Base-by-base conservation (phyloP, 1,140 invertebrate genomes). In the Lordiphosa stackelbergi region DNA sequence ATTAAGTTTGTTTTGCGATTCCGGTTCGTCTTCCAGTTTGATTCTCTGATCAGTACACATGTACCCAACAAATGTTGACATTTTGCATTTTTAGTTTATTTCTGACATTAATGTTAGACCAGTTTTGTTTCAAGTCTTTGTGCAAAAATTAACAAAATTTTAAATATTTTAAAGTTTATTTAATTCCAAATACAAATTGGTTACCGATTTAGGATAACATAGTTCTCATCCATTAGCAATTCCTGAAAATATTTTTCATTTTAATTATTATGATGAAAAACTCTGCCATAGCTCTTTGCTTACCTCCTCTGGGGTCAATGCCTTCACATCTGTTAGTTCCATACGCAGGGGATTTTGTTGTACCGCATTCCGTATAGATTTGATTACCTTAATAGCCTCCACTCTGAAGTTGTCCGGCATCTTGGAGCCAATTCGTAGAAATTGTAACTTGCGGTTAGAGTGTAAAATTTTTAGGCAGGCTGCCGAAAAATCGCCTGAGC, bases 321-420 rank as follows among this genome's bases (percentile, higher is more conserved):
- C 43, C 40, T 55, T 13, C 31, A 64, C 11, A 24, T 55, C 53
- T 7, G 37, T 22, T 24, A 45, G 22, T 22, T 42, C 16, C 1
- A 65, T 5, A 3, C 40, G 34, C 6, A 65, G 51, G 0, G 62
- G 59, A 3, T 16, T 65, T 22, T 65, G 59, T 11, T 16, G 11
- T 8, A 34, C 47, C 1, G 59, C 42, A 64, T 65, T 52, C n/a
- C 62, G 13, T n/a, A 19, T 37, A 8, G 43, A 8, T 9, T 48
- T 65, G 4, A 65, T 54, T 6, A 11, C 28, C 10, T 2, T 46
- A n/a, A 65, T 63, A 4, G 53, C 31, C 13, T 63, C 46, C 9
- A 13, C 52, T 11, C 54, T 47, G 8, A 61, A 65, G 8, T 12
- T 35, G 3, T 64, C 43, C 0, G 60, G 51, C 1, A 42, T 9